A percentile compares a stretch with the other conserved stretches of the same genome.
Evolutionary conservation across 2,888 invertebrate genomes (phyloP).

Genomic region (Epistrophella euchroma): DNA sequence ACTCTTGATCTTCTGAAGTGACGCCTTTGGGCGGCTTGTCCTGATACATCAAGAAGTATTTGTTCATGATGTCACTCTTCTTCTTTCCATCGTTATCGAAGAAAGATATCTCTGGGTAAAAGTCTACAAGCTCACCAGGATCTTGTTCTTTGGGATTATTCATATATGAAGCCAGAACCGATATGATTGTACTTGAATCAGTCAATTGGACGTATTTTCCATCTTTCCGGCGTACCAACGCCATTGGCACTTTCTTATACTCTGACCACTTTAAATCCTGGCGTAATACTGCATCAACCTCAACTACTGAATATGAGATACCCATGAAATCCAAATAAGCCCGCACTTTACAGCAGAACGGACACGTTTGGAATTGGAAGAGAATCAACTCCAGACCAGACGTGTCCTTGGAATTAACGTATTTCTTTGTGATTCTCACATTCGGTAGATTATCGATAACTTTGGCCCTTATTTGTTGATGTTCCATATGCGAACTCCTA

Average conservation of each 20-base stretch:
- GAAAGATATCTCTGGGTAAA: conserved; percentile 90
- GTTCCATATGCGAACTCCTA: conserved; percentile 82
- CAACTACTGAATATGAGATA: conserved; percentile 96
- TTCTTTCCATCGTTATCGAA: conserved; percentile 88
- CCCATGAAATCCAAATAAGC: conserved; percentile 96
- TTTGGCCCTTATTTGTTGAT: conserved; percentile 79
- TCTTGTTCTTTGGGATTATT: conserved; percentile 85
- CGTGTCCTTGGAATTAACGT: conserved; percentile 87
- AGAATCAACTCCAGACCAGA: conserved; percentile 91
- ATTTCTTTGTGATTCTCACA: conserved; percentile 86
- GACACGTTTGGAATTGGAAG: conserved; percentile 98
- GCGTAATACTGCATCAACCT: conserved; percentile 97
- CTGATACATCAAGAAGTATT: conserved; percentile 94
- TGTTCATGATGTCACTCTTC: conserved; percentile 91
- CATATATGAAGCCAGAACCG: conserved; percentile 92
- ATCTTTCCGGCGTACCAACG: conserved; percentile 89
- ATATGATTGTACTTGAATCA: conserved; percentile 97
- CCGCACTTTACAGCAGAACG: conserved; percentile 96
- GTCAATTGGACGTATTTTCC: conserved; percentile 93
- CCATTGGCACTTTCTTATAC: conserved; percentile 97
- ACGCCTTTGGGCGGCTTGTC: conserved; percentile 85
- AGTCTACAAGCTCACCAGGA: conserved; percentile 89
- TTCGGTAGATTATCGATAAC: conserved; percentile 84
- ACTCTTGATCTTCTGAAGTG: conserved; percentile 86
- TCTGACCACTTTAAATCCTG: conserved; percentile 96